Evolutionary conservation across 2,797 vertebrate genomes (phyloP), one percentile per base, ranked within the genome.

Genomic region (Todus mexicanus): DNA sequence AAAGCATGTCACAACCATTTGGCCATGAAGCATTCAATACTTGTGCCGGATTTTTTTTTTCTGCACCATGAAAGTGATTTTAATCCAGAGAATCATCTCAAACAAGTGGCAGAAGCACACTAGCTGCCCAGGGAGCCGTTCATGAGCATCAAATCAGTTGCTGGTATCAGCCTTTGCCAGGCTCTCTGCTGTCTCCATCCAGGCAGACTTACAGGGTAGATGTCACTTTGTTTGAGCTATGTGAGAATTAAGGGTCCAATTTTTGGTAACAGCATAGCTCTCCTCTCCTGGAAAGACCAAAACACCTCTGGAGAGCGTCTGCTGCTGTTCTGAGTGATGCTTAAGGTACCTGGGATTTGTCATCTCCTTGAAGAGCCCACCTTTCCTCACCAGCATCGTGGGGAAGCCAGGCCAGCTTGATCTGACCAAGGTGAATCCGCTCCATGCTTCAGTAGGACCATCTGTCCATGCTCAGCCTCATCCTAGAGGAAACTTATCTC

Each of bases 401-500:
- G 16, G 20, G 14, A 84, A 80, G 19, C 16, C 38, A 48, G n/a
- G 11, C 6, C 70, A 77, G 15, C 43, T 81, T 27, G 11, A 71
- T 35, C 5, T 81, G 71, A 59, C 25, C 40, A 3, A 61, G 35
- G 11, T 37, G 29, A 70, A 70, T 65, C n/a, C 50, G 40, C 16
- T 4, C 11, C 25, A 18, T 1, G 1, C 64, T 64, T 84, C 2
- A 0, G 8, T 3, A 59, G 27, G 43, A 63, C 63, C 27, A 4
- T 13, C 53, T 80, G 65, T 77, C 65, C 43, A 3, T 33, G 56
- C n/a, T 27, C 40, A 65, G 22, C 54, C n/a, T 80, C 22, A 5
- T 43, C 45, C 40, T n/a, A 38, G 33, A 54, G 15, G 60, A 54
- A 59, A 47, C 33, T 47, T 51, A 38, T 76, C 78, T 61, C 20